Conservation (phyloP, 2,797 vertebrate genomes). For the Zalophus californianus region DNA sequence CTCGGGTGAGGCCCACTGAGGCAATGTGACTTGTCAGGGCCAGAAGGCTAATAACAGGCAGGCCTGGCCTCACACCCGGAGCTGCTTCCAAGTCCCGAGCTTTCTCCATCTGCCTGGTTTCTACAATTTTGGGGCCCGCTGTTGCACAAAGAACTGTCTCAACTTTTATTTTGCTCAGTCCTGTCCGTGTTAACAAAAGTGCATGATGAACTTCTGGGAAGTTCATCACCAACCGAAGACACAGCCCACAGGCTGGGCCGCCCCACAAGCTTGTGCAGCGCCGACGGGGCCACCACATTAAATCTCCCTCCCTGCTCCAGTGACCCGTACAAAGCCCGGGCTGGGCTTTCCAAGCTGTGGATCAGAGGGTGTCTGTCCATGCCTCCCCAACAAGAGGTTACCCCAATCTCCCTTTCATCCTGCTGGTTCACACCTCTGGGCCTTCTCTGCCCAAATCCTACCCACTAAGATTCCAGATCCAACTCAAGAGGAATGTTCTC, state of each 20-base stretch:
- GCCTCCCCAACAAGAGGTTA: neutral
- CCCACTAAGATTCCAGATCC: neutral
- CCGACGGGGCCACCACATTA: neutral
- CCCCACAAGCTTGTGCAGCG: neutral
- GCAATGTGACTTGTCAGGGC: neutral
- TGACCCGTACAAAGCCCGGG: neutral
- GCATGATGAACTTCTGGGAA: neutral
- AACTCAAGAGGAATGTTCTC: neutral
- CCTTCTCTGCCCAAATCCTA: neutral
- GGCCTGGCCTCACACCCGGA: neutral
- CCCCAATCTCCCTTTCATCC: neutral
- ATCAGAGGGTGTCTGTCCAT: too few relatives aligned
- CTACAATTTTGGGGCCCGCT: neutral
- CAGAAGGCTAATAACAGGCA: neutral
- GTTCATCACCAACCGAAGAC: neutral
- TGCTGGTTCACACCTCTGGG: neutral
- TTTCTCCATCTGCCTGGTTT: neutral
- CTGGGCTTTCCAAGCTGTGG: neutral
- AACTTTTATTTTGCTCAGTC: neutral
- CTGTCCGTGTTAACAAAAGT: neutral
- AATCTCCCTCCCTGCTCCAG: neutral
- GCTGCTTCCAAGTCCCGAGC: neutral
- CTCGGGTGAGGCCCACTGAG: neutral
- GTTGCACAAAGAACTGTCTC: neutral
- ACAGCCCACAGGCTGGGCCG: neutral